phyloP scores from a whole-genome alignment of 2,888 invertebrate genomes.

The Argyresthia albistria region DNA sequence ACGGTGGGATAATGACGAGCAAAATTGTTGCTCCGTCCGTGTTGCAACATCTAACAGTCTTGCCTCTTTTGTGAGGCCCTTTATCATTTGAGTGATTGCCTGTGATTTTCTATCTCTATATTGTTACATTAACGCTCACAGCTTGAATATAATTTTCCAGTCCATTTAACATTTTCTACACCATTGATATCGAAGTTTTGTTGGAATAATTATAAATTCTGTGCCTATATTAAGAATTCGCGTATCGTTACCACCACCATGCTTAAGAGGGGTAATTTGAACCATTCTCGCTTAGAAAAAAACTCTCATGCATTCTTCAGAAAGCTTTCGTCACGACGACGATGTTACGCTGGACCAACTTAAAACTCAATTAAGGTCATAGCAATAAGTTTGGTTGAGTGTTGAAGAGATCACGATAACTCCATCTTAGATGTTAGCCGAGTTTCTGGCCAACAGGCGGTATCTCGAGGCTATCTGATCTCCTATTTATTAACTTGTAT shows the following conservation, averaged over 20 bases:
- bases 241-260: no score
- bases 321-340: neutral
- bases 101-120: constrained; percentile 23
- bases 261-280: no score
- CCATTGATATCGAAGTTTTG: neutral
- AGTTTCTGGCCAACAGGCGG: neutral
- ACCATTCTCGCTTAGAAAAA: no score
- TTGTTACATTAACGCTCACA: neutral
- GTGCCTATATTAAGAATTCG: no score
- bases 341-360: constrained; percentile 5
- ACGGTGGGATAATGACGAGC: constrained; percentile 51
- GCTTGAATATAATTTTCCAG: neutral
- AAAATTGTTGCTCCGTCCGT: constrained; percentile 23
- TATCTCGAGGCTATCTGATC: constrained; percentile 2
- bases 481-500: constrained; percentile 4
- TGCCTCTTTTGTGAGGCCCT: constrained; percentile 52
- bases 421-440: neutral
- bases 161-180: neutral
- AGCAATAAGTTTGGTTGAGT: constrained; percentile 10
- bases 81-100: constrained; percentile 46
- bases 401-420: constrained; percentile 12
- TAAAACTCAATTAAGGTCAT: constrained; percentile 17
- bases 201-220: no score
- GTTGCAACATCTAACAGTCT: constrained; percentile 50
- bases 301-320: neutral